Evolutionary conservation across 2,797 vertebrate species (phyloP).

Genomic region (Otolemur crassicaudatus): DNA sequence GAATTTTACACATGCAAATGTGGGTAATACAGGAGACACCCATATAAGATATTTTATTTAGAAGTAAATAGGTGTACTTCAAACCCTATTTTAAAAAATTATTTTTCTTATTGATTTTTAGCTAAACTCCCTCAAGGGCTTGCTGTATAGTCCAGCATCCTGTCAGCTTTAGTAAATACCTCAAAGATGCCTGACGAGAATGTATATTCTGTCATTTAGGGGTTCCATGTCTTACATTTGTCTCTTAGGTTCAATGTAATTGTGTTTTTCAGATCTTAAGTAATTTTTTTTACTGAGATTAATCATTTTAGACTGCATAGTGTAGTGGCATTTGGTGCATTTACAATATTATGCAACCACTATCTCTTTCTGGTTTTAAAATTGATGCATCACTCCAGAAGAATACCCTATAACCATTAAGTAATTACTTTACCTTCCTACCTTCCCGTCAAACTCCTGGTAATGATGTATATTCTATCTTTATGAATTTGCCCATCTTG

Average conservation of each 20-base stretch:
- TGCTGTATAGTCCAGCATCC: not conserved
- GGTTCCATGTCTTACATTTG: not conserved
- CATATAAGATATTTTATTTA: not conserved
- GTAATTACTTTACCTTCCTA: not conserved
- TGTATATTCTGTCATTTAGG: not conserved
- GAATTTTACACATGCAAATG: not conserved
- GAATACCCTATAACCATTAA: not conserved
- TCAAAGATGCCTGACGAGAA: not conserved
- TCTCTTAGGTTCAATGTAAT: not conserved
- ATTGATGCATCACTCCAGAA: not conserved
- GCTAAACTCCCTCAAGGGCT: not conserved
- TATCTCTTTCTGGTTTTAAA: not conserved
- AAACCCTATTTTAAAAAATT: not conserved
- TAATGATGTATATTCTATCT: not conserved
- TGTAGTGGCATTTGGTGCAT: not conserved
- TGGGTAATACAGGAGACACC: not conserved
- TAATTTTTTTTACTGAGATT: not conserved
- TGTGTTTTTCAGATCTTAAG: not conserved
- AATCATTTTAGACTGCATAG: not conserved
- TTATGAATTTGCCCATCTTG: not conserved
- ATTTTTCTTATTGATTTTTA: not conserved
- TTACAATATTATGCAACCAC: not conserved
- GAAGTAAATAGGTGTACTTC: not conserved
- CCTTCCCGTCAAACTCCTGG: not conserved
- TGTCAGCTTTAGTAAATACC: not conserved